Evolutionary conservation across 2,797 vertebrate species (phyloP).

Genomic region (Nyctalus aviator): DNA sequence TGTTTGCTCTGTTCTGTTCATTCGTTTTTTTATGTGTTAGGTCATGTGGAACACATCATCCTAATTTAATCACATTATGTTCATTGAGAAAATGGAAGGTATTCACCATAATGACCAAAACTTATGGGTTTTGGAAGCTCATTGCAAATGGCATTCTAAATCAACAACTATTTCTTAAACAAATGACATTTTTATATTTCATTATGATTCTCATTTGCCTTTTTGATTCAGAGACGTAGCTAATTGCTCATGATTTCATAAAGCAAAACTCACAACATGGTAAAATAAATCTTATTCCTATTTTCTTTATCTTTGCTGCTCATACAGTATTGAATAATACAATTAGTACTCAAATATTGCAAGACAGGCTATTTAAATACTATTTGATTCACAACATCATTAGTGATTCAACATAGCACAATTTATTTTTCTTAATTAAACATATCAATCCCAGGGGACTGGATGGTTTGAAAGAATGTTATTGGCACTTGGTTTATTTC

Average conservation of each 20-base stretch:
- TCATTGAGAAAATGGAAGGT: background rate
- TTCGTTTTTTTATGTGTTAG: background rate
- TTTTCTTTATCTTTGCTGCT: conserved; percentile 9
- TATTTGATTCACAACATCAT: conserved; percentile 63
- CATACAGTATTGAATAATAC: conserved; percentile 35
- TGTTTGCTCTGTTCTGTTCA: background rate
- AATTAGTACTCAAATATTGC: conserved; percentile 62
- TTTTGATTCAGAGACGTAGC: conserved; percentile 10
- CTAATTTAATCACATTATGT: background rate
- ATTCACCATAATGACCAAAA: background rate
- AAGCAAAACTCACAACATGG: background rate
- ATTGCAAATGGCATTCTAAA: background rate
- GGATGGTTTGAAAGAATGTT: conserved; percentile 15
- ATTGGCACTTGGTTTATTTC: conserved; percentile 74
- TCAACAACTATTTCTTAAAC: background rate
- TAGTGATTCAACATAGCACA: conserved; percentile 51
- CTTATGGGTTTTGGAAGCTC: background rate
- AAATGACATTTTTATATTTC: background rate
- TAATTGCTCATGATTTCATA: conserved; percentile 40
- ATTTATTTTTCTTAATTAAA: conserved; percentile 69
- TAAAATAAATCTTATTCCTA: conserved; percentile 42
- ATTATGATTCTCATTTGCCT: background rate
- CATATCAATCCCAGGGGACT: conserved; percentile 7
- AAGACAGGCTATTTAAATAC: conserved; percentile 61
- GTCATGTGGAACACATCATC: background rate